Percentiles rank a stretch among this genome's conserved stretches.
Evolutionary conservation across 2,888 invertebrate genomes (phyloP).

Genomic region (Podabrus alpinus): DNA sequence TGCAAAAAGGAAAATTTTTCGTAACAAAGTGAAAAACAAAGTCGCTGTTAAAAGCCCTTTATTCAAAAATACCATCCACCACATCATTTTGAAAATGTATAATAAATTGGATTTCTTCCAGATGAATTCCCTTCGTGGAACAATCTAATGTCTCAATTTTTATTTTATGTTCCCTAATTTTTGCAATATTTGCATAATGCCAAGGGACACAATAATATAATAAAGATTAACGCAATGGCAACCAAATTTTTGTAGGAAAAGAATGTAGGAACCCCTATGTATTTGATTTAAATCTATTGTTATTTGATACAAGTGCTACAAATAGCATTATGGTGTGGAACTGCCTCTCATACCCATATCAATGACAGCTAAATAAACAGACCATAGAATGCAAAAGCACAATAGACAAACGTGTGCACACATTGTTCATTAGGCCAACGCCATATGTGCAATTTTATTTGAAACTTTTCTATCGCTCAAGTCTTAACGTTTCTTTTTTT

Average conservation of each 20-base stretch:
- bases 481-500: background rate
- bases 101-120: background rate
- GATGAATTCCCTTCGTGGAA: background rate
- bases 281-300: conserved; percentile 29
- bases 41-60: no score
- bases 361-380: conserved; percentile 28
- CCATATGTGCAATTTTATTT: conserved; percentile 15
- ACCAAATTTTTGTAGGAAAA: conserved; percentile 8
- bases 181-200: background rate
- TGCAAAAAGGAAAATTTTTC: no score
- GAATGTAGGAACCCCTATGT: conserved; percentile 18
- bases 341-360: conserved; percentile 21
- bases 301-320: conserved; percentile 25
- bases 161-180: background rate
- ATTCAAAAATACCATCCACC: no score
- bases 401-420: conserved; percentile 13
- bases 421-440: conserved; percentile 6
- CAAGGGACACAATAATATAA: background rate
- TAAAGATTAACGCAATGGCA: background rate
- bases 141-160: background rate
- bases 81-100: no score
- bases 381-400: conserved; percentile 12
- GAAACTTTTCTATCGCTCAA: background rate
- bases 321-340: conserved; percentile 25
- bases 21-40: no score